These are phyloP conservation scores for Gallinago media DNA, from an alignment of 2,113 vertebrate species.

Conservation along the genomic window DNA sequence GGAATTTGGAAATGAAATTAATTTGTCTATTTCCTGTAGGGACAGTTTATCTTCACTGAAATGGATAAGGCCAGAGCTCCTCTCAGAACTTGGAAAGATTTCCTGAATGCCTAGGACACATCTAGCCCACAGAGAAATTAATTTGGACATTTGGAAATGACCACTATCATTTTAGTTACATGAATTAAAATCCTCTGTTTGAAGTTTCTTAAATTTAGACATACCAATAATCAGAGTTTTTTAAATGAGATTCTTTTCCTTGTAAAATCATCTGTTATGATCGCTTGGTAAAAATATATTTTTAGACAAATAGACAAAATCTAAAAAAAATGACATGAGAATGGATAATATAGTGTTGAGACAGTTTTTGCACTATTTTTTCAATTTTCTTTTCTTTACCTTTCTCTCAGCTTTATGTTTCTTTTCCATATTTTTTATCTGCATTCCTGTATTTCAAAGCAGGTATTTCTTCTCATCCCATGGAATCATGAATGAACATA, in stretches of 20 bases:
- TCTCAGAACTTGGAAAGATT: background rate
- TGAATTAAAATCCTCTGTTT: background rate
- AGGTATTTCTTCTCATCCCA: background rate
- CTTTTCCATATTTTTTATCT: background rate
- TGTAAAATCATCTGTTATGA: background rate
- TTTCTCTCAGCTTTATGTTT: background rate
- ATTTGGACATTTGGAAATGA: background rate
- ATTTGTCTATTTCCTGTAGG: background rate
- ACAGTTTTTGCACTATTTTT: background rate
- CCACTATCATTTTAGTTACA: background rate
- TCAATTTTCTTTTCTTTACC: background rate
- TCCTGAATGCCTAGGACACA: background rate
- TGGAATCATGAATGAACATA: background rate
- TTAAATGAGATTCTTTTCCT: background rate
- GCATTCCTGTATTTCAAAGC: background rate
- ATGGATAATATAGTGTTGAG: background rate
- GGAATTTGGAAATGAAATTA: background rate
- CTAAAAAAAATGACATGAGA: background rate
- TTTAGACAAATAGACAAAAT: background rate
- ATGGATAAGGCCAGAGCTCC: background rate
- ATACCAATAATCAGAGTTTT: background rate
- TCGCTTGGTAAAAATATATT: background rate
- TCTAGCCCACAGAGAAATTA: background rate
- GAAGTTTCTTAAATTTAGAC: background rate
- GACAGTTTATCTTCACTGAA: background rate